Conservation (phyloP, 2,797 vertebrate species). For the Anabas testudineus region DNA sequence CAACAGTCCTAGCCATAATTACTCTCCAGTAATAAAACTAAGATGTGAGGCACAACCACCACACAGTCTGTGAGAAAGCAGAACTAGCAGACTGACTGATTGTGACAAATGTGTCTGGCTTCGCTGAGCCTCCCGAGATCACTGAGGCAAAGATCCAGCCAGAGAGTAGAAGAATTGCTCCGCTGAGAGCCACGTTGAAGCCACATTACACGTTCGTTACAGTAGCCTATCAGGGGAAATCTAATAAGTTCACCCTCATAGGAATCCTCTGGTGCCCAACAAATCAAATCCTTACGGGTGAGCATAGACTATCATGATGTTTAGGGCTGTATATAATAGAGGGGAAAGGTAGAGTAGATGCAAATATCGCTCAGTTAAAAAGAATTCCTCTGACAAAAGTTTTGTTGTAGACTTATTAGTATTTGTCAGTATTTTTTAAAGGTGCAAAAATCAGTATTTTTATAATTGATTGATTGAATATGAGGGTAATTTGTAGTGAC, state of each 20-base stretch:
- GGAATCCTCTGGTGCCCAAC: constrained; percentile 18
- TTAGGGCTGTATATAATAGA: not conserved
- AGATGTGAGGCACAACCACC: constrained; percentile 48
- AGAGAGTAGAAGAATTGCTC: constrained; percentile 25
- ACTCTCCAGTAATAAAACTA: constrained; percentile 41
- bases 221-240: constrained; percentile 37
- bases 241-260: constrained; percentile 27
- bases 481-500: no score
- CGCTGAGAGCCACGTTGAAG: constrained; percentile 26
- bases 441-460: no score
- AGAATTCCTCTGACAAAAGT: no score
- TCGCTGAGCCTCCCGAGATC: constrained; percentile 30
- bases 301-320: constrained; percentile 1
- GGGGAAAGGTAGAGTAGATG: not conserved
- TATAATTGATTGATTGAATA: no score
- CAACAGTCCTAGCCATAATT: constrained; percentile 54
- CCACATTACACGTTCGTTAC: constrained; percentile 40
- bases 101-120: constrained; percentile 42
- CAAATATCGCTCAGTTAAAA: no score
- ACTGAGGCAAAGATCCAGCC: constrained; percentile 38
- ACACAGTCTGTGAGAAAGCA: constrained; percentile 26
- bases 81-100: constrained; percentile 43
- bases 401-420: no score
- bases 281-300: constrained; percentile 29
- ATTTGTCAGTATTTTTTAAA: no score